These are phyloP conservation scores for Enteromius viviparus DNA, from an alignment of 2,797 vertebrate species.

Conservation along the genomic window DNA sequence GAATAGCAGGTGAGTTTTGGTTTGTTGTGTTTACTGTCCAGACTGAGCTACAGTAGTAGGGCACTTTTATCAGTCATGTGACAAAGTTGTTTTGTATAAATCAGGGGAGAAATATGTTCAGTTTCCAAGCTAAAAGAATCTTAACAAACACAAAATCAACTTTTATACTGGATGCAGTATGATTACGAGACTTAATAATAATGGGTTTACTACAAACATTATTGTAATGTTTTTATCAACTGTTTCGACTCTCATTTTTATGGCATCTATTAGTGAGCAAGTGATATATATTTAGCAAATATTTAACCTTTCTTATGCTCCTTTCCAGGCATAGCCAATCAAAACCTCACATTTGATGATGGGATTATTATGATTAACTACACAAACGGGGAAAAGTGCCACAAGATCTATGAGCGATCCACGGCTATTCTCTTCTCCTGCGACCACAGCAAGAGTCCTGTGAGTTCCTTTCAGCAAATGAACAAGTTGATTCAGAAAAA, in stretches of 20 bases:
- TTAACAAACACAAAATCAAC: too few species aligned
- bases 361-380: slow-evolving; percentile 93
- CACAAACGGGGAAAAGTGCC: slow-evolving; percentile 86
- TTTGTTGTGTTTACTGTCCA: background rate
- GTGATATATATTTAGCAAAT: too few species aligned
- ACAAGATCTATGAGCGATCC: slow-evolving; percentile 85
- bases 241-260: too few species aligned
- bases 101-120: too few species aligned
- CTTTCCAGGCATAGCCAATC: slow-evolving; percentile 79
- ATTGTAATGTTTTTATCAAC: too few species aligned
- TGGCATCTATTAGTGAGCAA: too few species aligned
- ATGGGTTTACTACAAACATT: too few species aligned
- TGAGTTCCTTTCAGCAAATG: slow-evolving; percentile 65
- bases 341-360: slow-evolving; percentile 86
- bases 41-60: background rate
- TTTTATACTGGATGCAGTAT: too few species aligned
- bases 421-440: slow-evolving; percentile 92
- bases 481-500: background rate
- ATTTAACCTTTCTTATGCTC: background rate
- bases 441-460: slow-evolving; percentile 79
- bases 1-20: slow-evolving; percentile 82
- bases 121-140: too few species aligned
- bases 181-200: too few species aligned
- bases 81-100: too few species aligned
- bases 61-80: background rate